Evolutionary conservation across 2,113 vertebrate species (phyloP), one percentile per base, ranked within the genome.

Genomic region (Bostrychus sinensis): DNA sequence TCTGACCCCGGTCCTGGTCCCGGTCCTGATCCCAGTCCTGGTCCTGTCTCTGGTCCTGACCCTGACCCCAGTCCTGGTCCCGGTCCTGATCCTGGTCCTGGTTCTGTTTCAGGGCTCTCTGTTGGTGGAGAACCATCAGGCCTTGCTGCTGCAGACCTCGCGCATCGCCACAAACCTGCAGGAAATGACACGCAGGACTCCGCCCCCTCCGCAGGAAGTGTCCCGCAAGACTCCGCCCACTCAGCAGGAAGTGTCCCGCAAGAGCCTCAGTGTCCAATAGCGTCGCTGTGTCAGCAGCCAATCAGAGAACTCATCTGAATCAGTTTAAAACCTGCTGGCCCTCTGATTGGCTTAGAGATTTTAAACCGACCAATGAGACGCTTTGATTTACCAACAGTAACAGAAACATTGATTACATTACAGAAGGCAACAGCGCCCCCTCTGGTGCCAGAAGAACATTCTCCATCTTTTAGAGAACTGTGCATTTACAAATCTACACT

Each of bases 111-210:
- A 46, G 43, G 43, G 22, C 11, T 46, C 82, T 42, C 86, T 92
- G 3, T 74, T 91, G 19, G 83, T 92, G n/a, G 90, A 92, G 66
- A 92, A 89, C 70, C 85, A 91, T 25, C 90, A 91, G 77, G 91
- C 86, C 12, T 57, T 88, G 9, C 69, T 88, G 51, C 83, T 88
- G 38, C 86, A 86, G 61, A 77, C 70, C 0, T 88, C 86, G 0
- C 81, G 86, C 4, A 88, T 88, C 0, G 56, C 72, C 53, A 70
- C 57, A 12, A 34, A 68, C 0, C 66, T 88, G 51, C 78, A 84
- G 22, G 83, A 86, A 0, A 2, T 69, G 7, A 51, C 30, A 11
- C 48, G 48, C 56, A 84, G 65, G 62, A 80, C 58, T 30, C 60
- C 25, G 25, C 48, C 48, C 25, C 2, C 48, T 30, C 16, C 14